These are phyloP conservation scores for Pygoscelis antarcticus DNA, from an alignment of 2,113 vertebrate species.

Conservation along the genomic window DNA sequence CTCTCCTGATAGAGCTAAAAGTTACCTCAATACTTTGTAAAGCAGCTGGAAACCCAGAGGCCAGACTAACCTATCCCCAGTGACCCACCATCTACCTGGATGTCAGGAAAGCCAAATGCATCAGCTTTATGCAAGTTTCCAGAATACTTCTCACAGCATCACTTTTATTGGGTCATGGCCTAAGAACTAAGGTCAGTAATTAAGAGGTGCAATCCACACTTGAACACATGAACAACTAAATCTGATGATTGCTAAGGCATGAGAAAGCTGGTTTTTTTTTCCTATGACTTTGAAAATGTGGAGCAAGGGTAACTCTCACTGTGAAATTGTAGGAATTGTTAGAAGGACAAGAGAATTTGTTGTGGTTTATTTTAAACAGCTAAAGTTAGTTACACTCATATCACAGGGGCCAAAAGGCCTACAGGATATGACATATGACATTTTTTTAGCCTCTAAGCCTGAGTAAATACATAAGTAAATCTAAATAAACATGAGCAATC, in stretches of 20 bases:
- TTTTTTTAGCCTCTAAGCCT: neutral
- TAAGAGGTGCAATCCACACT: neutral
- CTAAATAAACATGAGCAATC: neutral
- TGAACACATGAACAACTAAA: neutral
- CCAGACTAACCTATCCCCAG: neutral
- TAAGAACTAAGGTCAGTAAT: neutral
- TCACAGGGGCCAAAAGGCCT: neutral
- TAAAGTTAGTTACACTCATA: neutral
- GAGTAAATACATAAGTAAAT: neutral
- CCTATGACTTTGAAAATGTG: neutral
- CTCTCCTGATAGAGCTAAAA: neutral
- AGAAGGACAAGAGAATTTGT: neutral
- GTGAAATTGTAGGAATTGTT: neutral
- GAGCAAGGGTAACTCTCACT: neutral
- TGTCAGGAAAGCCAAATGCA: neutral
- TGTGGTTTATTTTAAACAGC: neutral
- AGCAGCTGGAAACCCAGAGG: neutral
- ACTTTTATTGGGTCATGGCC: neutral
- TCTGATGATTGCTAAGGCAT: neutral
- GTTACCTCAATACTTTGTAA: neutral
- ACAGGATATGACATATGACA: neutral
- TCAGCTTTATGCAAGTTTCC: neutral
- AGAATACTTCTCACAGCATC: neutral
- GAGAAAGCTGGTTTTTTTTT: neutral
- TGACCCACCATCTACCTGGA: neutral